These are phyloP conservation scores for Drosophila teissieri DNA, from an alignment of 1,140 invertebrate genomes.

Conservation along the genomic window DNA sequence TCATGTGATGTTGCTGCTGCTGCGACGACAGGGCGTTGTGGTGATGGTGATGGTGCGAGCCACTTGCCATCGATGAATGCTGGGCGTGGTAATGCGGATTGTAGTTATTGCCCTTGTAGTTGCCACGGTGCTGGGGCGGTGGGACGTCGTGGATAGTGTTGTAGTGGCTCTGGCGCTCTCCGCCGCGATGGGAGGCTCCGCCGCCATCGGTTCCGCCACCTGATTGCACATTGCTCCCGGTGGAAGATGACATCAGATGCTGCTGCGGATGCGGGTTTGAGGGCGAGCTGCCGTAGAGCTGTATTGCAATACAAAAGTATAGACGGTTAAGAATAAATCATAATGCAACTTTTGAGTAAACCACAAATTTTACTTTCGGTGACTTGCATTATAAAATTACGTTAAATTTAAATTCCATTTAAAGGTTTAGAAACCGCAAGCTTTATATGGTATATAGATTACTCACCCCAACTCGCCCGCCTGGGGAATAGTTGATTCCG, in stretches of 20 bases:
- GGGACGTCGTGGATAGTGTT: constrained; percentile 52
- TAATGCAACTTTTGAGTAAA: not conserved
- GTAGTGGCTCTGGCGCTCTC: constrained; percentile 59
- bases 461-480: constrained; percentile 75
- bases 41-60: constrained; percentile 69
- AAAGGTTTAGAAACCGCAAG: not conserved
- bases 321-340: not conserved
- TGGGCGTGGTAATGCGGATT: constrained; percentile 81
- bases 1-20: constrained; percentile 62
- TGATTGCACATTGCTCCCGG: constrained; percentile 55
- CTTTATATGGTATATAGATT: not conserved
- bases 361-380: not conserved
- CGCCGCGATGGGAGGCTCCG: constrained; percentile 54
- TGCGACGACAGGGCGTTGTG: constrained; percentile 52
- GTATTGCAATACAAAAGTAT: not conserved
- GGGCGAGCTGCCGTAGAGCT: constrained; percentile 68
- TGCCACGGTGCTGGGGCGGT: constrained; percentile 74
- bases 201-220: constrained; percentile 44
- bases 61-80: constrained; percentile 57
- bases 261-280: constrained; percentile 63
- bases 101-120: constrained; percentile 82
- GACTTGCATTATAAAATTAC: not conserved
- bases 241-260: constrained; percentile 60
- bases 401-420: not conserved
- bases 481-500: constrained; percentile 70